Percentiles rank a stretch among this genome's conserved stretches.
phyloP scores from a whole-genome alignment of 2,113 vertebrate genomes.

The Amblyornis subalaris region DNA sequence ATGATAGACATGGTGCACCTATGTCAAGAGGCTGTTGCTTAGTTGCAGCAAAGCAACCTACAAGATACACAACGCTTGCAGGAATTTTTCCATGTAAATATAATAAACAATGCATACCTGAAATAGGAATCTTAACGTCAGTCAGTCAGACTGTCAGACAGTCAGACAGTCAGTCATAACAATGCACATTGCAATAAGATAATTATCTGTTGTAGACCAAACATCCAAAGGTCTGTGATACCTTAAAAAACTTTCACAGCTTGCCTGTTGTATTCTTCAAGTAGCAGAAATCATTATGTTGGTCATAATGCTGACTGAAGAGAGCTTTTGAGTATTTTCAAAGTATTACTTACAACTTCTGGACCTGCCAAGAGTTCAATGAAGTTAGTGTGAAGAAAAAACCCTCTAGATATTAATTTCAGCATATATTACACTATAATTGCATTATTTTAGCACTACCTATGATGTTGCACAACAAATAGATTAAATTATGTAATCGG shows the following conservation, averaged over 20 bases:
- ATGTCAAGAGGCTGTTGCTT: neutral
- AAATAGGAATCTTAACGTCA: neutral
- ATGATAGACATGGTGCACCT: neutral
- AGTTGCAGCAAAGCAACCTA: neutral
- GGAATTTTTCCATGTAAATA: neutral
- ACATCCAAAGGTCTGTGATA: neutral
- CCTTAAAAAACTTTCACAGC: neutral
- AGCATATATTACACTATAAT: neutral
- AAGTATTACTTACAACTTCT: neutral
- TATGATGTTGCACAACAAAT: neutral
- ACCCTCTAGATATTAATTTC: rapidly evolving
- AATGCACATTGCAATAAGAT: neutral
- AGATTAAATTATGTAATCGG: neutral
- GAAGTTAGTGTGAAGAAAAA: neutral
- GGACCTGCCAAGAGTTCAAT: neutral
- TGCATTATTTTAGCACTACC: neutral
- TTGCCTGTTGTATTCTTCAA: neutral
- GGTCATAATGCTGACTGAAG: neutral
- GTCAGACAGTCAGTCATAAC: neutral
- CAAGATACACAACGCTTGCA: neutral
- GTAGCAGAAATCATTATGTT: neutral
- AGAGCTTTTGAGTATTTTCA: neutral
- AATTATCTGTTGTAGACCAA: neutral
- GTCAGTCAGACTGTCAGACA: neutral
- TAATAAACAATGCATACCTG: neutral